A percentile compares a stretch with the other conserved stretches of the same genome.
Evolutionary conservation across 2,888 invertebrate species (phyloP).

Genomic region (Helobdella robusta): DNA sequence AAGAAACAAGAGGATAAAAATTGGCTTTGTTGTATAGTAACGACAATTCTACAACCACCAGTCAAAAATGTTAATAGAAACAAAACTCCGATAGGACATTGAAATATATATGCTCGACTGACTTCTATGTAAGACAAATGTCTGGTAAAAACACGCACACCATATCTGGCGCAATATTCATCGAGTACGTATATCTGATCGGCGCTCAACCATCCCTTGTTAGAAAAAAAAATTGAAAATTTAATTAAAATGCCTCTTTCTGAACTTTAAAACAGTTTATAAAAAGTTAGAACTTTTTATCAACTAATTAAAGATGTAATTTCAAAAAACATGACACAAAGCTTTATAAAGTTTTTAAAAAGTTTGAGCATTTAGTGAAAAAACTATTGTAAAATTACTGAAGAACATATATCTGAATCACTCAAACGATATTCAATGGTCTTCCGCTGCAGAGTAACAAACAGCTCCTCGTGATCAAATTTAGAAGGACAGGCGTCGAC

Average conservation of each 20-base stretch:
- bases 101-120: too few species aligned
- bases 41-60: too few species aligned
- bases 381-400: neutral
- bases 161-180: conserved; percentile 20
- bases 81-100: too few species aligned
- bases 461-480: conserved; percentile 19
- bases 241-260: too few species aligned
- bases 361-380: neutral
- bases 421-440: conserved; percentile 18
- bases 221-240: conserved; percentile 9
- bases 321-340: too few species aligned
- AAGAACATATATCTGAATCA: conserved; percentile 18
- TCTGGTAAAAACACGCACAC: conserved; percentile 17
- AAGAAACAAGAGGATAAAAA: too few species aligned
- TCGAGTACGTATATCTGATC: conserved; percentile 22
- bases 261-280: too few species aligned
- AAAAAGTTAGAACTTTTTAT: too few species aligned
- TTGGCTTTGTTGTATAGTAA: too few species aligned
- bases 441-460: conserved; percentile 10
- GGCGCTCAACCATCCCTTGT: conserved; percentile 22
- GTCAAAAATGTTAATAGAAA: too few species aligned
- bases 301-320: too few species aligned
- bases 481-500: conserved; percentile 7
- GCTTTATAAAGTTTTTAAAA: neutral
- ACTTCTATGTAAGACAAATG: conserved; percentile 18